These are phyloP conservation scores for Lasius platythorax DNA, from an alignment of 2,888 invertebrate species.

Conservation along the genomic window DNA sequence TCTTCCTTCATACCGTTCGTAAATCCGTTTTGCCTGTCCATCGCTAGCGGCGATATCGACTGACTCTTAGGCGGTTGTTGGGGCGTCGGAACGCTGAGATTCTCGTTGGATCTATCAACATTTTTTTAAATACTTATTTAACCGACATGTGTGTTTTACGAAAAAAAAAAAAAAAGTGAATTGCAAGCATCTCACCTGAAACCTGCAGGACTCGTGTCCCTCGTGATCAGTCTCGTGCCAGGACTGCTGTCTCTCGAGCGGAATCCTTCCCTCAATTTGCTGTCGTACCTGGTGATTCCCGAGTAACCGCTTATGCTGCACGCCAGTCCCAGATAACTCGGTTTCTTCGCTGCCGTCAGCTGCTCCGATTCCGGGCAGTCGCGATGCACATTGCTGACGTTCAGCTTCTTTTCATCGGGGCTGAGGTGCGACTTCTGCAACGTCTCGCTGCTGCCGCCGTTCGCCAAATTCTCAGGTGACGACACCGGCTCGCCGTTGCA, in stretches of 20 bases:
- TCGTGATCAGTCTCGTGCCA: constrained; percentile 82
- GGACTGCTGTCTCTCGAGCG: constrained; percentile 85
- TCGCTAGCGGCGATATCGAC: constrained; percentile 84
- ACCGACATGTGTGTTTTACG: background rate
- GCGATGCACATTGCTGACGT: constrained; percentile 77
- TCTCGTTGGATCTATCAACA: constrained; percentile 82
- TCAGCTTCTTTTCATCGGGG: constrained; percentile 73
- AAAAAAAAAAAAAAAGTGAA: background rate
- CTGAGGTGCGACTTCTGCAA: constrained; percentile 72
- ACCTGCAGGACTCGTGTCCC: constrained; percentile 83
- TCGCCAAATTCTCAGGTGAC: constrained; percentile 75
- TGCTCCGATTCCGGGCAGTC: constrained; percentile 76
- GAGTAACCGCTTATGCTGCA: constrained; percentile 97
- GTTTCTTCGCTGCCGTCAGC: constrained; percentile 88
- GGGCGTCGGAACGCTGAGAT: constrained; percentile 78
- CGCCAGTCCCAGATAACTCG: constrained; percentile 95
- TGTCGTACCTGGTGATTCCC: constrained; percentile 94
- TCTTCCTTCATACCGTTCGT: constrained; percentile 82
- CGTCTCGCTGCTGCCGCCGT: constrained; percentile 80
- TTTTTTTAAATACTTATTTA: constrained; percentile 6
- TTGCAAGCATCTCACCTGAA: constrained; percentile 77
- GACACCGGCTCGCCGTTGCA: constrained; percentile 83
- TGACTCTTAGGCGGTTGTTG: constrained; percentile 81
- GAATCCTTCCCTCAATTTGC: constrained; percentile 91
- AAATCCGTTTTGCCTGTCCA: constrained; percentile 85